phyloP scores from a whole-genome alignment of 1,140 invertebrate species.

The Aphis gossypii region DNA sequence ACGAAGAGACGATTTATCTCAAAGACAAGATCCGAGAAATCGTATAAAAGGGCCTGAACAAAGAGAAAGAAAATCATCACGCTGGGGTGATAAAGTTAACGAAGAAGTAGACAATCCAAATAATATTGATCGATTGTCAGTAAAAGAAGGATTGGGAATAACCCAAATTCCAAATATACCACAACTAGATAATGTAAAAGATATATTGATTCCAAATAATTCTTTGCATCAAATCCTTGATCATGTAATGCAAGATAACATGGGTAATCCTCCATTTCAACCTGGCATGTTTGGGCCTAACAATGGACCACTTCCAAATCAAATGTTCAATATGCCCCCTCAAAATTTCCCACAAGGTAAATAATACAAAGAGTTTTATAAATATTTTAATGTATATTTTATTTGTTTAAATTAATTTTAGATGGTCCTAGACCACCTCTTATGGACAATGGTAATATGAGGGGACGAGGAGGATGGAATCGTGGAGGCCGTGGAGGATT shows the following conservation, averaged over 20 bases:
- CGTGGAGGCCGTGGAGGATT: slow-evolving; percentile 48
- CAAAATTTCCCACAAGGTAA: slow-evolving; percentile 28
- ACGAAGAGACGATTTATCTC: slow-evolving; percentile 51
- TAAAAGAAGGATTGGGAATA: slow-evolving; percentile 56
- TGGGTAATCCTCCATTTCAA: slow-evolving; percentile 54
- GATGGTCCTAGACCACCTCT: slow-evolving; percentile 40
- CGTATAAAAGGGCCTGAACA: slow-evolving; percentile 55
- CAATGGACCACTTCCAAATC: slow-evolving; percentile 64
- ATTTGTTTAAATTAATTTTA: background rate
- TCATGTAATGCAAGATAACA: slow-evolving; percentile 45
- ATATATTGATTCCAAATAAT: slow-evolving; percentile 56
- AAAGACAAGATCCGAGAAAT: slow-evolving; percentile 59
- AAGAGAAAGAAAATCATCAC: slow-evolving; percentile 61
- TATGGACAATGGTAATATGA: slow-evolving; percentile 33
- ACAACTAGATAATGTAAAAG: slow-evolving; percentile 30
- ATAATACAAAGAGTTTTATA: background rate
- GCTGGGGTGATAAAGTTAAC: slow-evolving; percentile 59
- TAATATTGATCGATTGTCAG: slow-evolving; percentile 61
- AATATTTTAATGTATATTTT: background rate
- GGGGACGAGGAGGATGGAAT: slow-evolving; percentile 48
- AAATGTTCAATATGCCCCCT: slow-evolving; percentile 64
- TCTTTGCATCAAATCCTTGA: slow-evolving; percentile 55
- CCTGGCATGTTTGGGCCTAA: slow-evolving; percentile 61
- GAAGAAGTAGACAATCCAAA: slow-evolving; percentile 65
- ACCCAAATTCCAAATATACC: slow-evolving; percentile 4